phyloP scores from a whole-genome alignment of 1,140 invertebrate genomes.

The Luehdorfia chinensis region DNA sequence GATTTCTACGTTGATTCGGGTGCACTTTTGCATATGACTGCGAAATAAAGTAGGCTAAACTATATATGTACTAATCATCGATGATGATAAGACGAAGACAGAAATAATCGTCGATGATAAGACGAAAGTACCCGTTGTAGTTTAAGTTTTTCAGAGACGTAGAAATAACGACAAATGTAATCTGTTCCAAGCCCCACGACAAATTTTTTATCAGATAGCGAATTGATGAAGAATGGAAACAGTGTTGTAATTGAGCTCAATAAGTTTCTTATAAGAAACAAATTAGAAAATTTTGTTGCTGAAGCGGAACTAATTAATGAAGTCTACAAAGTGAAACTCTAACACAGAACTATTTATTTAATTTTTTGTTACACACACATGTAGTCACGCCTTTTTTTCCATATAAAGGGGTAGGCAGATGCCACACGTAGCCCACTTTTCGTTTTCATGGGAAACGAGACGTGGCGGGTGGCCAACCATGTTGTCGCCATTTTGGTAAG shows the following conservation, averaged over 20 bases:
- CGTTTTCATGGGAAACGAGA: too few species aligned
- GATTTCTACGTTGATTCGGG: too few species aligned
- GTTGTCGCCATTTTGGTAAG: too few species aligned
- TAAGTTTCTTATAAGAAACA: conserved; percentile 14
- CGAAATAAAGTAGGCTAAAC: too few species aligned
- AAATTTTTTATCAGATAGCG: conserved; percentile 40
- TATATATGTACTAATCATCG: too few species aligned
- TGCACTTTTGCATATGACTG: too few species aligned
- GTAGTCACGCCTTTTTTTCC: too few species aligned
- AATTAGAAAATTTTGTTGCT: conserved; percentile 16
- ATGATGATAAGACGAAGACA: too few species aligned
- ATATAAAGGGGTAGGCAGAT: too few species aligned
- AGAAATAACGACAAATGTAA: conserved; percentile 25
- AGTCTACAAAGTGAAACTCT: conserved; percentile 18
- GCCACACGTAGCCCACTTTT: too few species aligned
- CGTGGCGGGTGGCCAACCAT: too few species aligned
- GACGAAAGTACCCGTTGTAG: conserved; percentile 27
- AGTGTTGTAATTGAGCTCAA: conserved; percentile 15
- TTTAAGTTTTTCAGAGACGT: conserved; percentile 31
- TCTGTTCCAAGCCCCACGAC: conserved; percentile 27
- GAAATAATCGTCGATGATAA: conserved; percentile 36
- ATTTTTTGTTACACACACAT: too few species aligned
- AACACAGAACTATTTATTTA: conserved; percentile 11
- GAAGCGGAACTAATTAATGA: conserved; percentile 17
- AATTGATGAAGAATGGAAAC: conserved; percentile 35